Percentiles rank a stretch among this genome's conserved stretches.
Evolutionary conservation across 1,140 invertebrate genomes (phyloP).

Genomic region (Homalodisca vitripennis): DNA sequence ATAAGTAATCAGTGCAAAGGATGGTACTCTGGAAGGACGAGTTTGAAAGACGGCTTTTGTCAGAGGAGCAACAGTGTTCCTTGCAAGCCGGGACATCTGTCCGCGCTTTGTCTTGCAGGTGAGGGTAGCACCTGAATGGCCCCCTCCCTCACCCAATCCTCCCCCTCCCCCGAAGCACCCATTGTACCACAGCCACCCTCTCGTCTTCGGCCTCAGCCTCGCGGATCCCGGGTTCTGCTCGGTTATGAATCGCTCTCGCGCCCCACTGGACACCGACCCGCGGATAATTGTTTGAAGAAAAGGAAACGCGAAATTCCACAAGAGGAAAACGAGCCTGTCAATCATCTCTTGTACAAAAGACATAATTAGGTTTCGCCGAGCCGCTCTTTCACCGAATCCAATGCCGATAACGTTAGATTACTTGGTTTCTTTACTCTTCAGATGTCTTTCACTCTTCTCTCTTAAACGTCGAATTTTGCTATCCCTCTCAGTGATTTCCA

Average conservation of each 20-base stretch:
- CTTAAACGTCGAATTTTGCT: too few relatives aligned
- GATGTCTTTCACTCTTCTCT: too few relatives aligned
- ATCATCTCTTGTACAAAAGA: not conserved
- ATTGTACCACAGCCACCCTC: too few relatives aligned
- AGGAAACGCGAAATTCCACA: constrained; percentile 8
- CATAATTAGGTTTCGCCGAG: not conserved
- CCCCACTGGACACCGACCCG: constrained; percentile 4
- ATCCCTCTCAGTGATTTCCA: too few relatives aligned
- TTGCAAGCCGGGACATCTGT: constrained; percentile 17
- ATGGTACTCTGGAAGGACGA: too few relatives aligned
- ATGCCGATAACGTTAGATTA: too few relatives aligned
- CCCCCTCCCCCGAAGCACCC: too few relatives aligned
- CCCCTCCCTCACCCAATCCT: not conserved
- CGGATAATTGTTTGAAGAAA: constrained; percentile 11
- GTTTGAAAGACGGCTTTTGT: too few relatives aligned
- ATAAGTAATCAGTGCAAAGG: too few relatives aligned
- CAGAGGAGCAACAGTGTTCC: constrained; percentile 1
- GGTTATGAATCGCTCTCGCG: not conserved
- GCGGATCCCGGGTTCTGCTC: not conserved
- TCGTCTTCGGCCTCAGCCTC: too few relatives aligned
- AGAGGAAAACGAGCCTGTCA: constrained; percentile 10
- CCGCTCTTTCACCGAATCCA: too few relatives aligned
- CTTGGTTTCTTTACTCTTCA: too few relatives aligned
- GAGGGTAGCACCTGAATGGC: constrained; percentile 13
- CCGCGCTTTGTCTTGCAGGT: constrained; percentile 12